A percentile compares a stretch with the other conserved stretches of the same genome.
Evolutionary conservation across 2,113 vertebrate species (phyloP).

Genomic region (Hylia prasina): DNA sequence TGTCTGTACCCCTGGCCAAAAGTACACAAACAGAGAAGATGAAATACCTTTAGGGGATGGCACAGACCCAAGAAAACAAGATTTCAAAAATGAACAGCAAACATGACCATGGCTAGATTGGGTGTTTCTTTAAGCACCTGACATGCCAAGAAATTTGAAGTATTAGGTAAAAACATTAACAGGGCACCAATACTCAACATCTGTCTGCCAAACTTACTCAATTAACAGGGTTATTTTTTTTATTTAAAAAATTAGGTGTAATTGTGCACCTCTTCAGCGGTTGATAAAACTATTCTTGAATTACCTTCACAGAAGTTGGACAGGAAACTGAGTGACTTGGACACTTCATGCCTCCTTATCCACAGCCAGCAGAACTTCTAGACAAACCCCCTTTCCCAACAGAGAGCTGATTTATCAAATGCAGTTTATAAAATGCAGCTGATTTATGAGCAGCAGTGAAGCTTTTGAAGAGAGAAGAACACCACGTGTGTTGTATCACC

Average conservation of each 20-base stretch:
- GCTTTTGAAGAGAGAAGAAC: neutral
- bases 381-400: neutral
- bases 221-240: neutral
- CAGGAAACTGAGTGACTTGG: neutral
- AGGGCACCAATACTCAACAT: neutral
- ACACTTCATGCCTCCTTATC: neutral
- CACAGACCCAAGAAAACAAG: neutral
- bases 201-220: neutral
- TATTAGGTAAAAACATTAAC: neutral
- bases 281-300: neutral
- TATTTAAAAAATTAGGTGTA: neutral
- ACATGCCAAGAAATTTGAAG: neutral
- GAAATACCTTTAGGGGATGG: neutral
- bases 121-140: neutral
- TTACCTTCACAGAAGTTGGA: neutral
- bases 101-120: rapidly evolving
- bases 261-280: neutral
- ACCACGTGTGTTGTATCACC: rapidly evolving
- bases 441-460: neutral
- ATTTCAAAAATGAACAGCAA: neutral
- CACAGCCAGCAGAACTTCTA: neutral
- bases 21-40: neutral
- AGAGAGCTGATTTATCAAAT: neutral
- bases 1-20: neutral
- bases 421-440: no score